phyloP scores from a whole-genome alignment of 2,888 invertebrate genomes.

The Eupeodes latifasciatus region DNA sequence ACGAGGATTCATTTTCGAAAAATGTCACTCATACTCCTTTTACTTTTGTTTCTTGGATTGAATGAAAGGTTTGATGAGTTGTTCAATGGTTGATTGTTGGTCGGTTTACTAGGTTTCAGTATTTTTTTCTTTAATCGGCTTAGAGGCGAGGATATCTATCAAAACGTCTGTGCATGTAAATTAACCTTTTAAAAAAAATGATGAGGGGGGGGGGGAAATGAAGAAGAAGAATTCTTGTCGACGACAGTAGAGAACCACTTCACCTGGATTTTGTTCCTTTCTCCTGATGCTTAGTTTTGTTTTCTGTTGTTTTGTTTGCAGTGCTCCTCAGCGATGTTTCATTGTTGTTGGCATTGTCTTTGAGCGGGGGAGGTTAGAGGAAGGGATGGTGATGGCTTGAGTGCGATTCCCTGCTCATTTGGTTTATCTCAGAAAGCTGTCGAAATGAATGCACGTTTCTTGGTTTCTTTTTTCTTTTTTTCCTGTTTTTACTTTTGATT shows the following conservation, averaged over 20 bases:
- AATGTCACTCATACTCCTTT: constrained; percentile 44
- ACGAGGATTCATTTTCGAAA: constrained; percentile 13
- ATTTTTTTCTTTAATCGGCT: constrained; percentile 42
- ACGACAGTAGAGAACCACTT: constrained; percentile 50
- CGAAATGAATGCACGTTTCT: constrained; percentile 75
- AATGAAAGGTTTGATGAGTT: constrained; percentile 35
- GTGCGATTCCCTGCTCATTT: constrained; percentile 75
- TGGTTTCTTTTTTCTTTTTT: constrained; percentile 5
- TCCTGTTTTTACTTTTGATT: background rate
- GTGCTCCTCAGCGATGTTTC: constrained; percentile 54
- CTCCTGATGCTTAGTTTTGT: background rate
- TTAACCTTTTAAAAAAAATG: constrained; percentile 55
- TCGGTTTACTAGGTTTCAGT: constrained; percentile 43
- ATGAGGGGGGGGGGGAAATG: constrained; percentile 2
- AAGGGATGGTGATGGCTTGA: constrained; percentile 22
- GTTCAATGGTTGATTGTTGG: constrained; percentile 39
- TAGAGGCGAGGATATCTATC: constrained; percentile 47
- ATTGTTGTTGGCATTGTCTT: constrained; percentile 72
- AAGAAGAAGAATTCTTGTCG: constrained; percentile 32
- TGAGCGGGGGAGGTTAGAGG: background rate
- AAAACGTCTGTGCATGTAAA: constrained; percentile 69
- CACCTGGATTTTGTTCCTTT: constrained; percentile 64
- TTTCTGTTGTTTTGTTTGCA: constrained; percentile 12
- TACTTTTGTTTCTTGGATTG: background rate
- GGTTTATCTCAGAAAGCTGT: constrained; percentile 70